These are phyloP conservation scores for Neoascia interrupta DNA, from an alignment of 2,888 invertebrate genomes.

Conservation along the genomic window DNA sequence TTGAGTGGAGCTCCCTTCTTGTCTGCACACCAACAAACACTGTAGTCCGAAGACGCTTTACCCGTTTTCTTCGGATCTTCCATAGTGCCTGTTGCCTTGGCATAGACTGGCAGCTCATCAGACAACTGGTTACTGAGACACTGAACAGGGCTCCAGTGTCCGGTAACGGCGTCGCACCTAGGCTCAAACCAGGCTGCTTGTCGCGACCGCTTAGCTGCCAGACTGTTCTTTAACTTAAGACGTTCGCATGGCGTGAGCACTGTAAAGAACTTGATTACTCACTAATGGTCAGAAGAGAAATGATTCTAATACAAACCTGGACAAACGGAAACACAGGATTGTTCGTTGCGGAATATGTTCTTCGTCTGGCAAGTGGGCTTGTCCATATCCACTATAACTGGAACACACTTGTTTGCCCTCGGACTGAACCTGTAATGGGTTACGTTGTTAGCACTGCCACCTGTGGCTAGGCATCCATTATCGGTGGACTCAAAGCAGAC, in stretches of 20 bases:
- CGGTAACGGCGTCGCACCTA: conserved; percentile 85
- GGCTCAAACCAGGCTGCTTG: conserved; percentile 84
- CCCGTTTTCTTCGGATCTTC: conserved; percentile 32
- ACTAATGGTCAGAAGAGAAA: neutral
- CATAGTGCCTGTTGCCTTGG: conserved; percentile 25
- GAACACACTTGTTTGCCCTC: conserved; percentile 87
- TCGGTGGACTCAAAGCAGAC: conserved; percentile 89
- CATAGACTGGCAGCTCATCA: conserved; percentile 47
- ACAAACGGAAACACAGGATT: conserved; percentile 89
- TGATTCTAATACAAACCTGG: conserved; percentile 81
- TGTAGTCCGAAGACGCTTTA: conserved; percentile 78
- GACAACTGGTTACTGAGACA: conserved; percentile 84
- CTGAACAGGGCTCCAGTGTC: conserved; percentile 90
- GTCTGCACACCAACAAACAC: conserved; percentile 93
- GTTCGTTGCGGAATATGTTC: conserved; percentile 90
- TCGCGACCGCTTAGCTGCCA: conserved; percentile 84
- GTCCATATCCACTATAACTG: conserved; percentile 81
- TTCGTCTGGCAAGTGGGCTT: conserved; percentile 90
- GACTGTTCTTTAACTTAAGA: conserved; percentile 88
- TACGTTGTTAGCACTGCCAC: conserved; percentile 76
- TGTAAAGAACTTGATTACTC: conserved; percentile 70
- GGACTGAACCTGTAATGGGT: conserved; percentile 89
- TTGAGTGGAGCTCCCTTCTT: conserved; percentile 90
- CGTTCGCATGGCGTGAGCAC: conserved; percentile 91
- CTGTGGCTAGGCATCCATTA: conserved; percentile 80